A percentile compares a stretch with the other conserved stretches of the same genome.
These are phyloP conservation scores for Stenoptilia bipunctidactyla DNA, from an alignment of 2,888 invertebrate genomes.

Conservation along the genomic window DNA sequence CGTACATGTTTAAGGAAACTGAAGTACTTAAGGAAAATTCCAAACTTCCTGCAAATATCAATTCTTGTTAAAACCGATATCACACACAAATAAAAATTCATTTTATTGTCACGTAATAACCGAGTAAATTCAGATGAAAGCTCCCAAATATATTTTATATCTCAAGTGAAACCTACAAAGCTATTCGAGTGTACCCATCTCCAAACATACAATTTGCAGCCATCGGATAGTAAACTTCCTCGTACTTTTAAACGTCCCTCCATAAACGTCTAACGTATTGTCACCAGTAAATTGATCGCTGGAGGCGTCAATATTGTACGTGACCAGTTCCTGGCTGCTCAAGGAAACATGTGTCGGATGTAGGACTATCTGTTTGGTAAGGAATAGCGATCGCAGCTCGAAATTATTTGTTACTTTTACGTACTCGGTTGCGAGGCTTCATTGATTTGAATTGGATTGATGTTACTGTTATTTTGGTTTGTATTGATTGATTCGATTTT, in stretches of 20 bases:
- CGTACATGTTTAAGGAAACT: no score
- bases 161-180: no score
- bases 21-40: no score
- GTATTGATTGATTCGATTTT: no score
- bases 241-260: neutral
- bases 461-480: no score
- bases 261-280: constrained; percentile 31
- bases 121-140: no score
- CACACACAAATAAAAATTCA: no score
- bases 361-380: constrained; percentile 62
- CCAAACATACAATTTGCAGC: neutral
- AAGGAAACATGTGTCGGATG: constrained; percentile 69
- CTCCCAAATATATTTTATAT: no score
- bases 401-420: neutral
- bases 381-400: neutral
- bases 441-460: neutral
- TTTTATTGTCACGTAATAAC: no score
- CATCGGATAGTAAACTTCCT: neutral
- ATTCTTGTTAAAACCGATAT: no score
- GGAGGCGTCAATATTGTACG: constrained; percentile 69
- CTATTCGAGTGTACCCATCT: no score
- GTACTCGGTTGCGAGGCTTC: neutral
- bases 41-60: no score
- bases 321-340: constrained; percentile 57
- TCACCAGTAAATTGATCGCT: constrained; percentile 21